phyloP scores from a whole-genome alignment of 2,888 invertebrate species.

The Drosophila monieri region DNA sequence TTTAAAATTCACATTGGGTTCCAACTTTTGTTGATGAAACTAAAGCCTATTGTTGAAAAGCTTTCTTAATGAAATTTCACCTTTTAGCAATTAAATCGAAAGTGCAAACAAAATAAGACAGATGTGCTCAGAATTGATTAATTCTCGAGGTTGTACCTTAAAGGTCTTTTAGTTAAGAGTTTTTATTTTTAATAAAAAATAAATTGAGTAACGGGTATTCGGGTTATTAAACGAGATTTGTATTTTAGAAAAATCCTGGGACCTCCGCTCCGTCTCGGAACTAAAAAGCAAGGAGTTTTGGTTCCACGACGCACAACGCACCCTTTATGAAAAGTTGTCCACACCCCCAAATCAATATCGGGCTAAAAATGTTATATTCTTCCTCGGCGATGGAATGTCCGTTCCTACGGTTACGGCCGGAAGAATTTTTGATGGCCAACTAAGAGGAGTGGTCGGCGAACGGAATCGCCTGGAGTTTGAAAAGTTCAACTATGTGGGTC shows the following conservation, averaged over 20 bases:
- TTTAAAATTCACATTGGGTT: not conserved
- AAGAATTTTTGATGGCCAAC: constrained; percentile 87
- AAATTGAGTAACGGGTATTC: not conserved
- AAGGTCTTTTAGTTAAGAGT: not conserved
- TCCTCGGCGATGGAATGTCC: constrained; percentile 93
- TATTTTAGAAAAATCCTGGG: constrained; percentile 57
- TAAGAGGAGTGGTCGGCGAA: constrained; percentile 85
- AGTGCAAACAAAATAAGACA: constrained; percentile 22
- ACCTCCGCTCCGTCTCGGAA: constrained; percentile 49
- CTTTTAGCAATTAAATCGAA: constrained; percentile 22
- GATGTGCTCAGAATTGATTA: constrained; percentile 22
- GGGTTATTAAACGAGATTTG: too few relatives aligned
- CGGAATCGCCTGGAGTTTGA: constrained; percentile 87
- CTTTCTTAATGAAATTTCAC: constrained; percentile 8
- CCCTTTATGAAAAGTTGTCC: constrained; percentile 75
- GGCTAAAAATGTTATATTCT: constrained; percentile 91
- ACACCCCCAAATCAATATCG: constrained; percentile 81
- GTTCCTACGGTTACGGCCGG: constrained; percentile 88
- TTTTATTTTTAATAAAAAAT: not conserved
- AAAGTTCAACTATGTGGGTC: constrained; percentile 86
- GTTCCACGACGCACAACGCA: constrained; percentile 74
- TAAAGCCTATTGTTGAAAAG: not conserved
- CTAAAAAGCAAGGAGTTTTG: constrained; percentile 69
- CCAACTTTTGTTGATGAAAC: not conserved
- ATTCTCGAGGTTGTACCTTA: constrained; percentile 11